Evolutionary conservation across 2,113 vertebrate species (phyloP), one percentile per base, ranked within the genome.

Genomic region (Rhinoderma darwinii): DNA sequence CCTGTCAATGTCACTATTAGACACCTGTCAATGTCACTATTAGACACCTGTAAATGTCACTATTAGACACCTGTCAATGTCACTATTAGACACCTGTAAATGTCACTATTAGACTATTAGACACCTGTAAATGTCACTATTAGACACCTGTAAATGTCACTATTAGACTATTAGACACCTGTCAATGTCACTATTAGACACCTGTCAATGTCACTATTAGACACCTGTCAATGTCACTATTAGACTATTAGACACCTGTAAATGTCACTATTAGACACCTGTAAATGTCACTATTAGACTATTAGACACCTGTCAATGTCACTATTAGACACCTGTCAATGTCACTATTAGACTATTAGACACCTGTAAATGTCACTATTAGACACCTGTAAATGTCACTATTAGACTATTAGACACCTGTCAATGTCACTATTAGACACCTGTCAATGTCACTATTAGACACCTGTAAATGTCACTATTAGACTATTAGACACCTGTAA

Each of bases 201-300:
- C 73, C n/a, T n/a, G n/a, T n/a, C n/a, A n/a, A n/a, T n/a, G n/a
- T n/a, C n/a, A n/a, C n/a, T n/a, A n/a, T n/a, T 35, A 5, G 54
- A 75, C 72, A 76, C 35, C 27, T 59, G 32, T 39, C 44, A 76
- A 84, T 61, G 39, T 61, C n/a, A 85, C n/a, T 66, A 54, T 51
- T 35, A 30, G 39, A 50, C 54, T n/a, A n/a, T n/a, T n/a, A n/a
- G n/a, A n/a, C n/a, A n/a, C n/a, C n/a, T n/a, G n/a, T n/a, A n/a
- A n/a, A n/a, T n/a, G n/a, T n/a, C n/a, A n/a, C n/a, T n/a, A 77
- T 56, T 35, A 5, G 54, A 75, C 72, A 76, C 35, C 27, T 59
- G 32, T 39, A 61, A 76, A 84, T 61, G 39, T 61, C n/a, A 85
- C n/a, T 66, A 54, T 51, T 35, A 30, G 39, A 50, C 54, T n/a